Evolutionary conservation across 2,113 vertebrate species (phyloP).

Genomic region (Rhinolophus sinicus): DNA sequence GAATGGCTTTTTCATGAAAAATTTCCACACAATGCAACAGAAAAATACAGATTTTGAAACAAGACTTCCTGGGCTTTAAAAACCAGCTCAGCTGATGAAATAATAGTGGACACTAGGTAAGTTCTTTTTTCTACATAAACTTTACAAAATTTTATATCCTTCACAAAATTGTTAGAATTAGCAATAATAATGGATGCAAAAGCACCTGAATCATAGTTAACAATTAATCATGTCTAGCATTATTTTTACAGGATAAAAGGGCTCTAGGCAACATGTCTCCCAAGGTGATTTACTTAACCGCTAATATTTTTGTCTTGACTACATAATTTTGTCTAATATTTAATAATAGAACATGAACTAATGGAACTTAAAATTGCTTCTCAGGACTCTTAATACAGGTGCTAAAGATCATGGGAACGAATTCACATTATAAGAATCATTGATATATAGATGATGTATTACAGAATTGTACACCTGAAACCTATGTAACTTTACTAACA

Average conservation of each 20-base stretch:
- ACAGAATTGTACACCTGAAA: no score
- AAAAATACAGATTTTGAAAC: background rate
- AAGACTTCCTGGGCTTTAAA: background rate
- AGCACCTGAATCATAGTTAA: background rate
- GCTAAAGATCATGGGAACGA: background rate
- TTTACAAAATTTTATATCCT: background rate
- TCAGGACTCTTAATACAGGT: background rate
- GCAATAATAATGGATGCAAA: background rate
- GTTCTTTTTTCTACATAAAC: background rate
- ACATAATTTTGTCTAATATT: constrained; percentile 6
- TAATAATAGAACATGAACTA: background rate
- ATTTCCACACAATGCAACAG: background rate
- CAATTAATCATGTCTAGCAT: background rate
- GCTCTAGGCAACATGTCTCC: background rate
- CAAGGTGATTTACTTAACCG: background rate
- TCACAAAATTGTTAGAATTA: background rate
- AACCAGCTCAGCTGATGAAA: background rate
- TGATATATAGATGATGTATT: no score
- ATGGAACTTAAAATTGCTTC: background rate
- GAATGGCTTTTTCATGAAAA: constrained; percentile 3
- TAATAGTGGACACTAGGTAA: background rate
- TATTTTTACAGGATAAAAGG: constrained; percentile 22
- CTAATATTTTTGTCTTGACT: background rate
- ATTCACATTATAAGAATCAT: background rate
- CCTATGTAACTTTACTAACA: no score